Evolutionary conservation across 2,888 invertebrate genomes (phyloP), one percentile per base, ranked within the genome.

Genomic region (Napeogenes inachia): DNA sequence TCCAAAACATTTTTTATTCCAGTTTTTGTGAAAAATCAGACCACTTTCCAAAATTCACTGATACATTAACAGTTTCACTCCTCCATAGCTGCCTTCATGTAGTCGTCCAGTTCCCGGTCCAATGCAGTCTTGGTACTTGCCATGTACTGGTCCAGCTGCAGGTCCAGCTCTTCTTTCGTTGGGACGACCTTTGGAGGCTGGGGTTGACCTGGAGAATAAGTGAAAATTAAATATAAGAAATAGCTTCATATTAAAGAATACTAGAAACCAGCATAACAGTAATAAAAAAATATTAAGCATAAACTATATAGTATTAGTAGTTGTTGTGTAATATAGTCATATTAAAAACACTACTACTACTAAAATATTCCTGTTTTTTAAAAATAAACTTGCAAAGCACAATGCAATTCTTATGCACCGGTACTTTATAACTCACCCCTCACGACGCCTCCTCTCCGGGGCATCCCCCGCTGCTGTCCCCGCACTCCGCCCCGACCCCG

Each of bases 111-210:
- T 65, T 93, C 91, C n/a, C 81, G 78, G 76, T 93, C 93, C 0
- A 93, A 81, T 0, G 85, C 85, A 0, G 84, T 81, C 73, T 92
- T 93, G 33, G 93, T 92, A 71, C 92, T 92, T 4, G 94, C 91
- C 95, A 95, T 95, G 82, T 95, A 95, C 62, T 92, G 92, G 70
- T 95, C 95, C 45, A 95, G 78, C 72, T 95, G 93, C n/a, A 89
- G 90, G 72, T 95, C 95, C 60, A 95, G 77, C 74, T 94, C 92
- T 68, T 94, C 94, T 61, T 91, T 92, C 1, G 92, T 91, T 0
- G 85, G 81, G 0, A 79, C 69, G 0, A 68, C 69, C 47, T 75
- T 76, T 3, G 65, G 53, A 35, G 61, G 63, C 5, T 77, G 71
- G 10, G 64, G 54, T 0, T 77, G 77, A n/a, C 79, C 85, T 86